These are phyloP conservation scores for Pogonus chalceus DNA, from an alignment of 1,140 invertebrate species.

Conservation along the genomic window DNA sequence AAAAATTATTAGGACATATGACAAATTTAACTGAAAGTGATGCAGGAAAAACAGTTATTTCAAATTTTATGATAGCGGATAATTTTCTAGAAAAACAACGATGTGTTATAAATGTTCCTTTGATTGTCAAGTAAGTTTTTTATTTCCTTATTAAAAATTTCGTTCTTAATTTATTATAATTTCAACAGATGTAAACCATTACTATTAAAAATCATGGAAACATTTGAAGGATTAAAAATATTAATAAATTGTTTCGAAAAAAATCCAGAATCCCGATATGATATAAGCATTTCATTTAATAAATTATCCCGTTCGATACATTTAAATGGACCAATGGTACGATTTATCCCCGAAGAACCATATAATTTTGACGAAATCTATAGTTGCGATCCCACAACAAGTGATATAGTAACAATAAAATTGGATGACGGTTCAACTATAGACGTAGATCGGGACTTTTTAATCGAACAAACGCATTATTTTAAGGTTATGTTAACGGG, in stretches of 20 bases:
- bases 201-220: constrained; percentile 2
- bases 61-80: constrained; percentile 39
- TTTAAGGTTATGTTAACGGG: constrained; percentile 57
- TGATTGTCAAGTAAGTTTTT: constrained; percentile 39
- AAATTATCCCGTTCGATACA: not conserved
- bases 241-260: not conserved
- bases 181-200: constrained; percentile 1
- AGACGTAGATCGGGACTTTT: constrained; percentile 44
- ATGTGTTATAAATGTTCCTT: constrained; percentile 39
- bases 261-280: not conserved
- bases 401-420: constrained; percentile 46
- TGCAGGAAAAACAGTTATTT: constrained; percentile 43
- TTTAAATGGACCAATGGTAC: not conserved
- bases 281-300: not conserved
- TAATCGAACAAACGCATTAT: constrained; percentile 51
- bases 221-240: not conserved
- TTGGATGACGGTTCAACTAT: constrained; percentile 52
- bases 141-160: not conserved
- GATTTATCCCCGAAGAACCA: not conserved
- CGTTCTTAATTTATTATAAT: not conserved
- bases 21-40: constrained; percentile 39
- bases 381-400: constrained; percentile 32
- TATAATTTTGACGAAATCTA: constrained; percentile 15
- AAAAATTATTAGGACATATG: constrained; percentile 36
- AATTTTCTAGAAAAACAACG: constrained; percentile 36